Evolutionary conservation across 2,113 vertebrate species (phyloP).

Genomic region (Poeciliopsis retropinna): DNA sequence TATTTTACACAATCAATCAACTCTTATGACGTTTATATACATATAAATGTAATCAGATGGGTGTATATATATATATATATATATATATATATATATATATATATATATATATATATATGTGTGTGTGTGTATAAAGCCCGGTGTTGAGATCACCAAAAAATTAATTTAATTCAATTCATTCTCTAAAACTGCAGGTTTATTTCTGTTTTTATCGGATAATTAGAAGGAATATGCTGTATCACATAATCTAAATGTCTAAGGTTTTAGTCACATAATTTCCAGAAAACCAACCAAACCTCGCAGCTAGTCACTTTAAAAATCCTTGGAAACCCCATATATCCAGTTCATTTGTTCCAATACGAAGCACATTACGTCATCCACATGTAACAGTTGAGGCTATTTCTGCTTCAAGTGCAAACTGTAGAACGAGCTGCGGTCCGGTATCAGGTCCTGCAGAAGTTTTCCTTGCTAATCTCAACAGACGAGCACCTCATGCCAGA

Average conservation of each 20-base stretch:
- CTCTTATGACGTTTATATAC: too few species aligned
- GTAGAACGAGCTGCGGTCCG: not conserved
- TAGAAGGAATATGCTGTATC: not conserved
- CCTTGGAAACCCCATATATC: constrained; percentile 17
- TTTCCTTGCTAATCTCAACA: constrained; percentile 14
- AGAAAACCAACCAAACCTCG: constrained; percentile 8
- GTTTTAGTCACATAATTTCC: not conserved
- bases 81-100: too few species aligned
- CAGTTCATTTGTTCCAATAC: constrained; percentile 29
- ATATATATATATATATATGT: too few species aligned
- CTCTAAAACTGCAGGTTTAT: too few species aligned
- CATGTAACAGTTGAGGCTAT: constrained; percentile 31
- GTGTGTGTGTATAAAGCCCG: too few species aligned
- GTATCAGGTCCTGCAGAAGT: not conserved
- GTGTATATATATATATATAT: too few species aligned
- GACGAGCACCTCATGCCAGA: not conserved
- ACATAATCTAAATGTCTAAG: not conserved
- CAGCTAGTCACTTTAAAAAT: constrained; percentile 5
- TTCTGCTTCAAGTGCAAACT: constrained; percentile 31
- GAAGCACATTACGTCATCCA: constrained; percentile 23
- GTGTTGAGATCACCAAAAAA: not conserved
- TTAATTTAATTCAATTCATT: not conserved
- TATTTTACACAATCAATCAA: not conserved
- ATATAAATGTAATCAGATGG: too few species aligned
- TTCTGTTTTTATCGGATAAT: not conserved